Evolutionary conservation across 2,888 invertebrate species (phyloP).

Genomic region (Eledona agricola): DNA sequence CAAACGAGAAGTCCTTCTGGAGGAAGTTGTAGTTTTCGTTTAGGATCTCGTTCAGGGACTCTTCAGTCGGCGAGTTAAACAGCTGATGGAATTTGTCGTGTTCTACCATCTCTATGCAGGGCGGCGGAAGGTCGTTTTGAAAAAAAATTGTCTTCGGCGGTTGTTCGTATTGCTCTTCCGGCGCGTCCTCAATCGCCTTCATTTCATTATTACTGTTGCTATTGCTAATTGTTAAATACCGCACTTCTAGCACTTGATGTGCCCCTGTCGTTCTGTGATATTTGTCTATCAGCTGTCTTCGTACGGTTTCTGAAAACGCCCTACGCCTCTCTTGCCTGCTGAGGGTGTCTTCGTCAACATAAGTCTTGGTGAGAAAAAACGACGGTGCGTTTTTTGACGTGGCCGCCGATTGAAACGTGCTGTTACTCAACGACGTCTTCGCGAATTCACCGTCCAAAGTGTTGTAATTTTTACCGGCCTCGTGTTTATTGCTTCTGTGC

Average conservation of each 20-base stretch:
- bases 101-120: constrained; percentile 6
- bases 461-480: constrained; percentile 1
- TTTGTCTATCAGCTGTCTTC: constrained; percentile 43
- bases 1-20: constrained; percentile 28
- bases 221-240: constrained; percentile 44
- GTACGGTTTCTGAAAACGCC: constrained; percentile 43
- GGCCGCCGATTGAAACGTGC: constrained; percentile 31
- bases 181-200: neutral
- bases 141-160: neutral
- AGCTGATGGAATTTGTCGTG: constrained; percentile 13
- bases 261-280: constrained; percentile 18
- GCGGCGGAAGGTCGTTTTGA: constrained; percentile 10
- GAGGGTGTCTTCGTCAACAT: constrained; percentile 38
- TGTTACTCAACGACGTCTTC: constrained; percentile 30
- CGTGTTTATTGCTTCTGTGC: neutral
- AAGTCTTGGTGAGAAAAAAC: constrained; percentile 48
- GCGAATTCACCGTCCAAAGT: neutral
- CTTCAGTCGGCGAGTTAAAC: constrained; percentile 10
- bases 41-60: constrained; percentile 22
- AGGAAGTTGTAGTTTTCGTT: constrained; percentile 30
- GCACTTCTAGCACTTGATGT: constrained; percentile 47
- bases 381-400: constrained; percentile 31
- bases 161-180: neutral
- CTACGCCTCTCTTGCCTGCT: constrained; percentile 47
- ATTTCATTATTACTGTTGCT: constrained; percentile 5